Evolutionary conservation across 2,888 invertebrate species (phyloP).

Genomic region (Morpho helenor): DNA sequence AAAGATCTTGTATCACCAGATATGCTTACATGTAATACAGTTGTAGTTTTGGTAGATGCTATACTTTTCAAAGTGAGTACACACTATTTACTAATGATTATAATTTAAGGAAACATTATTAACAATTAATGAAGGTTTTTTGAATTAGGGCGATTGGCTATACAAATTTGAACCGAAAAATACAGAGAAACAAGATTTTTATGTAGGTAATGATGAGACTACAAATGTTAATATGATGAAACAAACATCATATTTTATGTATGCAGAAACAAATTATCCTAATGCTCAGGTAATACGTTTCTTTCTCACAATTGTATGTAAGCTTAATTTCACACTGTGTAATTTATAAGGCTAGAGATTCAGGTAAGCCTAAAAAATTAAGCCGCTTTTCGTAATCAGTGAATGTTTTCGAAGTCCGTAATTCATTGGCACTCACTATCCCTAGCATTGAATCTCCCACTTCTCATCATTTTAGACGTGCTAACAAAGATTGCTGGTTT

Average conservation of each 20-base stretch:
- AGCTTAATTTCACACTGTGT: too few relatives aligned
- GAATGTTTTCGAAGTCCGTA: too few relatives aligned
- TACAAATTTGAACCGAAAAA: conserved; percentile 19
- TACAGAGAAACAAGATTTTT: conserved; percentile 18
- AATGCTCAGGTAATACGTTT: conserved; percentile 24
- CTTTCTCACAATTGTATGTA: too few relatives aligned
- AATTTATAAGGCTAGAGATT: too few relatives aligned
- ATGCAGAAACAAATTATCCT: conserved; percentile 18
- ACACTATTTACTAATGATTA: neutral
- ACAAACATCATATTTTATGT: conserved; percentile 21
- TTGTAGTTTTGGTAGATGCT: conserved; percentile 25
- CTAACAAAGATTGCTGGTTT: too few relatives aligned
- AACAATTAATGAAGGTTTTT: neutral
- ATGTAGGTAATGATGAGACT: conserved; percentile 10
- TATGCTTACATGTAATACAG: conserved; percentile 16
- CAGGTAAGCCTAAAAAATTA: too few relatives aligned
- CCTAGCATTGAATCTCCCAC: too few relatives aligned
- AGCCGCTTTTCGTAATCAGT: too few relatives aligned
- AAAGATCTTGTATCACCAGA: conserved; percentile 20
- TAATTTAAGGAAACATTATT: neutral
- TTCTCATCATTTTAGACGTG: too few relatives aligned
- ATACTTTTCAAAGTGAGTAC: conserved; percentile 28
- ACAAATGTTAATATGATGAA: conserved; percentile 29
- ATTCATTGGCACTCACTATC: too few relatives aligned
- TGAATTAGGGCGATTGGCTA: conserved; percentile 21